Evolutionary conservation across 2,888 invertebrate species (phyloP).

Genomic region (Byasa hedistus): DNA sequence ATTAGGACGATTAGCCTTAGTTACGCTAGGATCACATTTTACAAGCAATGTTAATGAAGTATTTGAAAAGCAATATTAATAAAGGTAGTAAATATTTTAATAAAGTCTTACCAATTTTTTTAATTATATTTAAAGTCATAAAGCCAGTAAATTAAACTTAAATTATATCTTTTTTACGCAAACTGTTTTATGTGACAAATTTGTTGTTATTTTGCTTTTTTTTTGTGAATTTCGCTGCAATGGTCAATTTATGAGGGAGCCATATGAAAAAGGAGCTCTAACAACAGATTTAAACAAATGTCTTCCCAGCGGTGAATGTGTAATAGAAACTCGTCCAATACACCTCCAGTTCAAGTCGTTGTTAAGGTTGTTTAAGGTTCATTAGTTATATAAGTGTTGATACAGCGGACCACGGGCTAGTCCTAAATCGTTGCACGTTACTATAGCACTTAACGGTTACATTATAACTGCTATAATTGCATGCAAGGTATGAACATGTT

Average conservation of each 20-base stretch:
- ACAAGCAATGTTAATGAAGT: background rate
- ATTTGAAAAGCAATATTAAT: background rate
- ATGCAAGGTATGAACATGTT: constrained; percentile 9
- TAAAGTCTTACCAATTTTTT: too few species aligned
- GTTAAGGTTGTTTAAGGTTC: constrained; percentile 20
- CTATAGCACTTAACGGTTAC: constrained; percentile 11
- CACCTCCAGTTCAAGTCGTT: constrained; percentile 17
- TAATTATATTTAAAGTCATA: too few species aligned
- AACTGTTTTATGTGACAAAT: too few species aligned
- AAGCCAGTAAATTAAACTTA: too few species aligned
- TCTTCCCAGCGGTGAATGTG: constrained; percentile 2
- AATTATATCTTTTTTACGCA: too few species aligned
- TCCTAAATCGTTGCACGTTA: constrained; percentile 9
- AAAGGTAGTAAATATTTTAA: too few species aligned
- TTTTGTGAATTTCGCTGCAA: background rate
- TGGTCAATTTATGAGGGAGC: background rate
- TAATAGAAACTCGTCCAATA: constrained; percentile 7
- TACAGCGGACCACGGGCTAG: constrained; percentile 23
- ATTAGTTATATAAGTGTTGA: constrained; percentile 22
- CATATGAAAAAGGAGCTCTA: background rate
- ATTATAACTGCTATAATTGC: constrained; percentile 16
- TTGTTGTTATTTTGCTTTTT: background rate
- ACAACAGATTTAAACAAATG: background rate
- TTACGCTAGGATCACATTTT: constrained; percentile 1
- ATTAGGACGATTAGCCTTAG: constrained; percentile 10